Evolutionary conservation across 2,888 invertebrate species (phyloP).

Genomic region (Drosophila stalkeri): DNA sequence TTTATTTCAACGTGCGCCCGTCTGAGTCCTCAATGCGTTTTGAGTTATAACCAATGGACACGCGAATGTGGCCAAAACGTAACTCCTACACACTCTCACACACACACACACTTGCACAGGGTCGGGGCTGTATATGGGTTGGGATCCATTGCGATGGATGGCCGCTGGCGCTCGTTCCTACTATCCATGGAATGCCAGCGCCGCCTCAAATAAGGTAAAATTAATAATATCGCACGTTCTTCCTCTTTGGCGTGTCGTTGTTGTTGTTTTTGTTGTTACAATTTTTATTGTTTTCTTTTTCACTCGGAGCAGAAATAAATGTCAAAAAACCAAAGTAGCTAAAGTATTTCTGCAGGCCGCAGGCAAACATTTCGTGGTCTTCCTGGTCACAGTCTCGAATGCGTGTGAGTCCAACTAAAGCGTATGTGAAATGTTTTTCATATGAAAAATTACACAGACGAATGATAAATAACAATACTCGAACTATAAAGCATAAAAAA

Average conservation of each 20-base stretch:
- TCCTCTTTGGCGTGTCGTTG: constrained; percentile 29
- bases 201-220: constrained; percentile 59
- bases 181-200: constrained; percentile 53
- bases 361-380: constrained; percentile 2
- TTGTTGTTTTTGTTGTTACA: constrained; percentile 30
- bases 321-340: constrained; percentile 58
- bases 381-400: constrained; percentile 15
- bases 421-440: constrained; percentile 48
- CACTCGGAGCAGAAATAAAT: constrained; percentile 51
- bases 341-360: constrained; percentile 32
- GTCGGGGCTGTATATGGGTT: constrained; percentile 31
- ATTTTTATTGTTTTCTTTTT: constrained; percentile 43
- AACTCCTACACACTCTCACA: constrained; percentile 47
- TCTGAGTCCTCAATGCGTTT: constrained; percentile 66
- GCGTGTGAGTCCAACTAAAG: constrained; percentile 35
- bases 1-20: constrained; percentile 82
- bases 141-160: constrained; percentile 27
- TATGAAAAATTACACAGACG: constrained; percentile 80
- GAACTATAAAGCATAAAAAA: constrained; percentile 56
- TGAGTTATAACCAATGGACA: constrained; percentile 79
- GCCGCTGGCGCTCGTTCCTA: constrained; percentile 38
- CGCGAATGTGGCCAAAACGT: constrained; percentile 75
- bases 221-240: constrained; percentile 76
- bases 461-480: constrained; percentile 83
- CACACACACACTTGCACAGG: constrained; percentile 27